A percentile compares a stretch with the other conserved stretches of the same genome.
Evolutionary conservation across 2,797 vertebrate species (phyloP).

Genomic region (Halcyon chelicuti): DNA sequence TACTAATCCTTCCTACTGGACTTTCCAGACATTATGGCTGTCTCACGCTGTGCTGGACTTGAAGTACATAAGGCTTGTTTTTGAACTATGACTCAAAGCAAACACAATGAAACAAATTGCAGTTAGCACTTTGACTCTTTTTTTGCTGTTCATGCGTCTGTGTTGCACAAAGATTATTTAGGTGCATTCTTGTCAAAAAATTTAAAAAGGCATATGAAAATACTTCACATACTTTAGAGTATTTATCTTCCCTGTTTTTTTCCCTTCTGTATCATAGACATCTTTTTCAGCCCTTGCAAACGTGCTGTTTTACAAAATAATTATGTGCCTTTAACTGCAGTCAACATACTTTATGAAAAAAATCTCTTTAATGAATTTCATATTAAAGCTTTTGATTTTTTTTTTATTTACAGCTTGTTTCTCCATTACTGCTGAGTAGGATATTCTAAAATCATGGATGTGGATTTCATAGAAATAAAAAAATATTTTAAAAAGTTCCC

Average conservation of each 20-base stretch:
- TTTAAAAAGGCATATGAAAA: neutral
- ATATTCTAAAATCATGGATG: neutral
- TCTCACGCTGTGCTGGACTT: constrained; percentile 41
- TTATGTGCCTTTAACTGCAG: neutral
- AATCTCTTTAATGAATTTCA: neutral
- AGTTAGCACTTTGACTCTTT: neutral
- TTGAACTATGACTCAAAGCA: constrained; percentile 4
- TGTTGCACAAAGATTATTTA: neutral
- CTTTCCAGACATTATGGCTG: constrained; percentile 42
- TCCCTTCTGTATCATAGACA: neutral
- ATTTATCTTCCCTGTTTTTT: neutral
- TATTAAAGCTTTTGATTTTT: neutral
- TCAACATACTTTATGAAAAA: neutral
- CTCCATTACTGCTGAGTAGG: neutral
- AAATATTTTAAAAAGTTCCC: neutral
- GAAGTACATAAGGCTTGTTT: constrained; percentile 27
- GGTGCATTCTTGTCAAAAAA: neutral
- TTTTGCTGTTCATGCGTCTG: neutral
- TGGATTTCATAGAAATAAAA: neutral
- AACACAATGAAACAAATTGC: constrained; percentile 21
- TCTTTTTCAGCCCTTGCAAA: neutral
- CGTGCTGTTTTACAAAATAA: neutral
- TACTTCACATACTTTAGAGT: neutral
- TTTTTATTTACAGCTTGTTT: neutral
- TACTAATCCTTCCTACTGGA: constrained; percentile 63